A percentile compares a stretch with the other conserved stretches of the same genome.
Conservation (phyloP, 2,113 vertebrate genomes). For the Gyps fulvus region DNA sequence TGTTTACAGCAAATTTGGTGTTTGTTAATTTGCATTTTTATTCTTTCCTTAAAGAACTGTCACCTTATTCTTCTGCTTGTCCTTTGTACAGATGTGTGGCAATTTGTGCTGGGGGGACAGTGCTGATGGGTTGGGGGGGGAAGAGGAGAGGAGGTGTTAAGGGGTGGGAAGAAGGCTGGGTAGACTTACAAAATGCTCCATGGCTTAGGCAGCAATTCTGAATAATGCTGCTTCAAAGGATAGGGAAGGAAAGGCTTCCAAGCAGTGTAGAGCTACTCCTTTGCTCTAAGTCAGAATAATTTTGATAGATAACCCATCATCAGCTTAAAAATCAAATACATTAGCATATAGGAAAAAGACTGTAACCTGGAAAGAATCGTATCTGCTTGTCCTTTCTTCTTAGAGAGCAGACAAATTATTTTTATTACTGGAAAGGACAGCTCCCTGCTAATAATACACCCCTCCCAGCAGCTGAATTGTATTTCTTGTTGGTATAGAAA, state of each 20-base stretch:
- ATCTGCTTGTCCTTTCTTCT: not conserved
- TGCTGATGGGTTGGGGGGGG: not conserved
- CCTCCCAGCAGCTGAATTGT: not conserved
- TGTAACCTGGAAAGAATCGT: not conserved
- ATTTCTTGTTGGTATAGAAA: not conserved
- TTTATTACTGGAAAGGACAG: not conserved
- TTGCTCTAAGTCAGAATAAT: not conserved
- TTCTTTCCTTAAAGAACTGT: slow-evolving; percentile 68
- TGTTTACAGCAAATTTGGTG: slow-evolving; percentile 70
- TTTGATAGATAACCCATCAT: slow-evolving; percentile 6
- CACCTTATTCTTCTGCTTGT: slow-evolving; percentile 49
- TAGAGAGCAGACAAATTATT: not conserved
- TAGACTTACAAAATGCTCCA: not conserved
- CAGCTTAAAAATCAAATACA: not conserved
- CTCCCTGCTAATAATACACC: not conserved
- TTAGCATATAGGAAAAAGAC: not conserved
- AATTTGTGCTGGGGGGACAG: slow-evolving; percentile 29
- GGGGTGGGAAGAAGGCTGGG: slow-evolving; percentile 6
- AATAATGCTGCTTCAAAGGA: slow-evolving; percentile 22
- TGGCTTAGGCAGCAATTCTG: slow-evolving; percentile 18
- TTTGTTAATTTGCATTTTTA: slow-evolving; percentile 75
- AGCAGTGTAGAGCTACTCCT: not conserved
- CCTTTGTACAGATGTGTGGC: slow-evolving; percentile 47
- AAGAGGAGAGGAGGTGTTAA: slow-evolving; percentile 10
- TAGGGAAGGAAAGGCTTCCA: slow-evolving; percentile 17